Conservation (phyloP, 1,140 invertebrate species). For the Gonatopus flavifemur region DNA sequence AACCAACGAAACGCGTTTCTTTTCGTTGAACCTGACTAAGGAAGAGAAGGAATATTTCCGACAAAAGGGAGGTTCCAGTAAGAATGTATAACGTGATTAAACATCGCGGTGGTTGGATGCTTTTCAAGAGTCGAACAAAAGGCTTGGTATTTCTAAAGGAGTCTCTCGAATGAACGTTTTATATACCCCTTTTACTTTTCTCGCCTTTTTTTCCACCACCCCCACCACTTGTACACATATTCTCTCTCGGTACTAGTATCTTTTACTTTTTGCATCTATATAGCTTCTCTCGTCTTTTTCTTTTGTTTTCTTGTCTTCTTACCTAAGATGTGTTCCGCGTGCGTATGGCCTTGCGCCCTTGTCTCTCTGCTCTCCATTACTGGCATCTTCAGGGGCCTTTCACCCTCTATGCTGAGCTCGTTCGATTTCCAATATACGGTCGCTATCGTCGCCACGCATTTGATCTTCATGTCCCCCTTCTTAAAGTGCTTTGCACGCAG, state of each 20-base stretch:
- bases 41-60: too few relatives aligned
- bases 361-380: slow-evolving; percentile 65
- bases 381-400: slow-evolving; percentile 64
- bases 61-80: slow-evolving; percentile 5
- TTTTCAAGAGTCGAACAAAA: slow-evolving; percentile 2
- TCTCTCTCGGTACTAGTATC: slow-evolving; percentile 8
- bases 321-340: slow-evolving; percentile 58
- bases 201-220: slow-evolving; percentile 7
- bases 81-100: background rate
- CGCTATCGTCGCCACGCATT: slow-evolving; percentile 72
- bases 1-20: too few relatives aligned
- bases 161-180: slow-evolving; percentile 8
- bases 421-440: slow-evolving; percentile 73
- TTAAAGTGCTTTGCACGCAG: slow-evolving; percentile 68
- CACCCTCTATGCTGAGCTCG: slow-evolving; percentile 72
- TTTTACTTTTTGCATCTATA: background rate
- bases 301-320: background rate
- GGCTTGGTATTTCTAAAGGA: too few relatives aligned
- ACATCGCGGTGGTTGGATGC: slow-evolving; percentile 1
- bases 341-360: slow-evolving; percentile 55
- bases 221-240: too few relatives aligned
- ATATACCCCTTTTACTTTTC: background rate
- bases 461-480: slow-evolving; percentile 71
- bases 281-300: background rate
- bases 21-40: too few relatives aligned